These are phyloP conservation scores for Craterocephalus amniculus DNA, from an alignment of 2,797 vertebrate genomes.

Conservation along the genomic window DNA sequence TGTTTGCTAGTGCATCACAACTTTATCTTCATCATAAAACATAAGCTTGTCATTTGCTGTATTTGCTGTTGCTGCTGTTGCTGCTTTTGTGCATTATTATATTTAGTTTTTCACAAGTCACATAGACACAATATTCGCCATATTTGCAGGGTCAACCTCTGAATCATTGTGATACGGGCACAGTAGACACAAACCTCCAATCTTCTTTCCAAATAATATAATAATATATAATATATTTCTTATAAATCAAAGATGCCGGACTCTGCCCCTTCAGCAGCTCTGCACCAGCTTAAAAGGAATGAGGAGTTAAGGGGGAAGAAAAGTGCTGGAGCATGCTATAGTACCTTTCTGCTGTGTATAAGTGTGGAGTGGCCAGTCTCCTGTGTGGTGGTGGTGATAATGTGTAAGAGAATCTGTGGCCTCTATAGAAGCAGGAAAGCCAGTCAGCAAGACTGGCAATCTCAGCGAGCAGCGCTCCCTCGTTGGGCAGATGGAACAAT, in stretches of 20 bases:
- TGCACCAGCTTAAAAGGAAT: conserved; percentile 2
- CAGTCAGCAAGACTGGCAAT: conserved; percentile 65
- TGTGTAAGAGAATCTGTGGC: conserved; percentile 71
- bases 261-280: conserved; percentile 6
- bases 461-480: conserved; percentile 50
- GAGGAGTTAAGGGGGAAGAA: conserved; percentile 27
- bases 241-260: conserved; percentile 9
- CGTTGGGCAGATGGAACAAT: conserved; percentile 51
- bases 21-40: neutral
- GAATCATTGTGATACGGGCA: conserved; percentile 2
- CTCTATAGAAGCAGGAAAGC: conserved; percentile 57
- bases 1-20: neutral
- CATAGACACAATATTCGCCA: neutral
- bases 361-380: conserved; percentile 48
- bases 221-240: too few species aligned
- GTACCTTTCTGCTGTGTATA: conserved; percentile 46
- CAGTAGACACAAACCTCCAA: conserved; percentile 3
- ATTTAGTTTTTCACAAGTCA: neutral
- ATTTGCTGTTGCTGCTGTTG: neutral
- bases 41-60: neutral
- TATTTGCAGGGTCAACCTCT: neutral
- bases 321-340: conserved; percentile 32
- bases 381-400: conserved; percentile 55
- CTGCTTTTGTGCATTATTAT: conserved; percentile 8
- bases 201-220: neutral